phyloP scores from a whole-genome alignment of 2,888 invertebrate genomes.

The Oscheius myriophilus region DNA sequence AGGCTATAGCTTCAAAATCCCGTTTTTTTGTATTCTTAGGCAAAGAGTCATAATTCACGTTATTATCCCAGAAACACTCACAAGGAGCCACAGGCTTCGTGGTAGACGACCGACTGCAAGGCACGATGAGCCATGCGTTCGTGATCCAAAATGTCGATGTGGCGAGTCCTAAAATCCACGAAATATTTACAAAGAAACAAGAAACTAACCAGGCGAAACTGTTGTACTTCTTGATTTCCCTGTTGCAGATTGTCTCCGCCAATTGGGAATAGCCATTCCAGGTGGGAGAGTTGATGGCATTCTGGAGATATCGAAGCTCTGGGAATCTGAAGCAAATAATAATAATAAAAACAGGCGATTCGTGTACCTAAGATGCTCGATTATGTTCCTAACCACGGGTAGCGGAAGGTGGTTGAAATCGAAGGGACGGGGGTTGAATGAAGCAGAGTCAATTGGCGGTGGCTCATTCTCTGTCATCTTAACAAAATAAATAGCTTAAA shows the following conservation, averaged over 20 bases:
- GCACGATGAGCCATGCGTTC: slow-evolving; percentile 20
- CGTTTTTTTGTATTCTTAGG: no score
- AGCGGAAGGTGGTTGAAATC: no score
- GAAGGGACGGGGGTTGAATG: no score
- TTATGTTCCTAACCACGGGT: no score
- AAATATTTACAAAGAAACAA: background rate
- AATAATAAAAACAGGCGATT: no score
- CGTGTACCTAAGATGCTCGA: no score
- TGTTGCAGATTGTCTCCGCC: background rate
- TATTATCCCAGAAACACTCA: background rate
- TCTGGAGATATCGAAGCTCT: background rate
- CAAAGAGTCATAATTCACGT: background rate
- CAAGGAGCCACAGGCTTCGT: slow-evolving; percentile 3
- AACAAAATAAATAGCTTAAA: no score
- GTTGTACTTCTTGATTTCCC: background rate
- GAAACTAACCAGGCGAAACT: slow-evolving; percentile 12
- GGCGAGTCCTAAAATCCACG: slow-evolving; percentile 1
- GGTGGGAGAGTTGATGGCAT: background rate
- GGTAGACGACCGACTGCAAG: slow-evolving; percentile 15
- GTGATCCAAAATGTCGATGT: slow-evolving; percentile 2
- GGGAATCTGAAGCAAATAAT: no score
- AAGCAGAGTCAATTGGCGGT: no score
- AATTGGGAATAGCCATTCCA: background rate
- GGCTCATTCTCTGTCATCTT: no score
- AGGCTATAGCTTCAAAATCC: no score